Conservation (phyloP, 2,113 vertebrate genomes). For the Pundamilia nyererei region DNA sequence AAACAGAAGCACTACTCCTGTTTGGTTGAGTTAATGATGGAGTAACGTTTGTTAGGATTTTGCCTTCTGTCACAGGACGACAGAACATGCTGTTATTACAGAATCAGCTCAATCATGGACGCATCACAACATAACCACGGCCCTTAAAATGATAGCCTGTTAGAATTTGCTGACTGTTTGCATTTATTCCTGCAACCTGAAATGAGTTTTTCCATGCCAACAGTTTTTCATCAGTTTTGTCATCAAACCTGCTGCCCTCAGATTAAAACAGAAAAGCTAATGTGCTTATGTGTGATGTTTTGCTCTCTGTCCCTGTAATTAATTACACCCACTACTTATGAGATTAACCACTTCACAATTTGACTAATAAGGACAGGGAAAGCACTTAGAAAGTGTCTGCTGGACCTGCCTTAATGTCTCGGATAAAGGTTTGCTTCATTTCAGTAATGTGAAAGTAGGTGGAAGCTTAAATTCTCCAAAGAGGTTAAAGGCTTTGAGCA, state of each 20-base stretch:
- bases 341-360: slow-evolving; percentile 28
- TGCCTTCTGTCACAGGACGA: background rate
- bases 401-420: background rate
- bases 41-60: background rate
- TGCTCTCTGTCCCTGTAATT: background rate
- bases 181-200: background rate
- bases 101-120: background rate
- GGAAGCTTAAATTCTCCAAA: background rate
- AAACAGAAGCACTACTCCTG: background rate
- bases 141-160: background rate
- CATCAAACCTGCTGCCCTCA: background rate
- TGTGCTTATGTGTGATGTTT: background rate
- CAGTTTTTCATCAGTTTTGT: background rate
- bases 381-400: background rate
- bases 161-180: background rate
- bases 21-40: background rate
- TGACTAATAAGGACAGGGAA: background rate
- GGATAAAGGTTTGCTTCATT: background rate
- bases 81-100: background rate
- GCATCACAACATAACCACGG: background rate
- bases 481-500: background rate
- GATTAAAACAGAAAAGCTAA: background rate
- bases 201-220: background rate
- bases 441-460: background rate
- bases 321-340: background rate